Percentiles rank a stretch among this genome's conserved stretches.
Conservation (phyloP, 2,113 vertebrate genomes). For the Monarcha castaneiventris region DNA sequence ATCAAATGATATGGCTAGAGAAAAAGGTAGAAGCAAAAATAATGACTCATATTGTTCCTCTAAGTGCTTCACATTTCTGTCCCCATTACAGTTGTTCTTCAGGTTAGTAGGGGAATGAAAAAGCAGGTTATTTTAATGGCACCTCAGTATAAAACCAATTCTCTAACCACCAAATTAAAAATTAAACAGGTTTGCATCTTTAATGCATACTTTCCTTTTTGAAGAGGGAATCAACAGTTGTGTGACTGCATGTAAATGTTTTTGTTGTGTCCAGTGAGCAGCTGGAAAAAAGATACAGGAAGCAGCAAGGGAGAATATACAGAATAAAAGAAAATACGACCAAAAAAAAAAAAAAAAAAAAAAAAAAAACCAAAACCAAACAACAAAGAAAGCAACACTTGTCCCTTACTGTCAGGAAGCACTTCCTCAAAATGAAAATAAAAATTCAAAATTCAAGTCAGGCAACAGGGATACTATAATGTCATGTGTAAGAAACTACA, state of each 20-base stretch:
- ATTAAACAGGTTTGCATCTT: constrained; percentile 44
- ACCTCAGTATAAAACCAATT: not conserved
- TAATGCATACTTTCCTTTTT: constrained; percentile 27
- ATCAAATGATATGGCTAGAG: not conserved
- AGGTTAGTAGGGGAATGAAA: constrained; percentile 2
- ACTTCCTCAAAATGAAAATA: not conserved
- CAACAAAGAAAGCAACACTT: not conserved
- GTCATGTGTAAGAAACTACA: not conserved
- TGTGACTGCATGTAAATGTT: not conserved
- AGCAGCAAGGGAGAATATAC: not conserved
- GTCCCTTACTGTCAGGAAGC: not conserved
- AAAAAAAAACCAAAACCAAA: too few relatives aligned
- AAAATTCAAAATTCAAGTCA: not conserved
- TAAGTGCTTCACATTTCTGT: not conserved
- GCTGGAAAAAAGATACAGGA: not conserved
- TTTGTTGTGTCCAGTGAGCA: not conserved
- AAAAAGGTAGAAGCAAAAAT: not conserved
- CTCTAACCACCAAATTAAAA: constrained; percentile 23
- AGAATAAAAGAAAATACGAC: not conserved
- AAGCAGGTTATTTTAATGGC: constrained; percentile 12
- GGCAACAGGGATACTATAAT: not conserved
- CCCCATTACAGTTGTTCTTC: not conserved
- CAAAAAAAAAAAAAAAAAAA: not conserved
- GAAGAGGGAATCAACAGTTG: constrained; percentile 1
- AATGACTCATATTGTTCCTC: not conserved